These are phyloP conservation scores for Mythimna impura DNA, from an alignment of 2,888 invertebrate species.

Conservation along the genomic window DNA sequence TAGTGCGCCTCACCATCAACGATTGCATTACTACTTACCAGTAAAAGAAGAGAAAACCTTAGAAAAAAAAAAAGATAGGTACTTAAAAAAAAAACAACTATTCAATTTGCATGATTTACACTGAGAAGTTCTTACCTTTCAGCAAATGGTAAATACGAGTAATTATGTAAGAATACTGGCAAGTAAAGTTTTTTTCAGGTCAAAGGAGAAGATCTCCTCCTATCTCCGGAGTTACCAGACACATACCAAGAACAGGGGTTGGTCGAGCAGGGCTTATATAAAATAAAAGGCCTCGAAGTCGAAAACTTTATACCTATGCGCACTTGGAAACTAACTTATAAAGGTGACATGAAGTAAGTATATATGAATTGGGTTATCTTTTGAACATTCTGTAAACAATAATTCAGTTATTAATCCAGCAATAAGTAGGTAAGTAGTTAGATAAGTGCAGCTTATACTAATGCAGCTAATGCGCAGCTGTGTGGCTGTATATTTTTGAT, in stretches of 20 bases:
- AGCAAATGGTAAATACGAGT: too few species aligned
- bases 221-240: constrained; percentile 91
- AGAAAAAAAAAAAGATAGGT: too few species aligned
- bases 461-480: neutral
- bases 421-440: constrained; percentile 1
- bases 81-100: too few species aligned
- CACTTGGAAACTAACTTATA: constrained; percentile 92
- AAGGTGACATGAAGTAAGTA: constrained; percentile 92
- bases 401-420: constrained; percentile 23
- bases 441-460: neutral
- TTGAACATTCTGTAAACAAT: neutral
- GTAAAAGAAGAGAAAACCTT: too few species aligned
- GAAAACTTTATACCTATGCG: constrained; percentile 92
- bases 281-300: constrained; percentile 91
- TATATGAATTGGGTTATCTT: neutral
- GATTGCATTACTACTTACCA: too few species aligned
- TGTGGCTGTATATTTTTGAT: neutral
- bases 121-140: too few species aligned
- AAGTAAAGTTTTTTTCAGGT: constrained; percentile 74
- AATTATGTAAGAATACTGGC: neutral
- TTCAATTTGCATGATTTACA: too few species aligned
- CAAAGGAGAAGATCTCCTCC: constrained; percentile 91
- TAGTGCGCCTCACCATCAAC: too few species aligned
- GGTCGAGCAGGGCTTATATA: constrained; percentile 86
- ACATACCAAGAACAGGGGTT: constrained; percentile 88